Conservation (phyloP, 2,113 vertebrate species). For the Dipodomys ordii region DNA sequence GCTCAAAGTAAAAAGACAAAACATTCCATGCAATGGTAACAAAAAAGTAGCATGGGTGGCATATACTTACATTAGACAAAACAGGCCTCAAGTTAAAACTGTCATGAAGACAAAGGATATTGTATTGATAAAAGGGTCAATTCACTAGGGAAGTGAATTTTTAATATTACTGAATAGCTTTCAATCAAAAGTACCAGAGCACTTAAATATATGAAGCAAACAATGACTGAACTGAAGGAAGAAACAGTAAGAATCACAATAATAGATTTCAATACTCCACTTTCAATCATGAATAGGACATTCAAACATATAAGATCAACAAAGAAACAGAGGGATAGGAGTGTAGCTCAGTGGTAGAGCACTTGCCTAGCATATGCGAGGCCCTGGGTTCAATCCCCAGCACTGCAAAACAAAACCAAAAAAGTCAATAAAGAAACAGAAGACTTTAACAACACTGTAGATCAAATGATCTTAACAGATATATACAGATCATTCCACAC, state of each 20-base stretch:
- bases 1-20: constrained; percentile 13
- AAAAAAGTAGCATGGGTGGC: background rate
- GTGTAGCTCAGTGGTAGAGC: background rate
- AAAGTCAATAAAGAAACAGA: background rate
- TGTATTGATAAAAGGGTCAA: constrained; percentile 30
- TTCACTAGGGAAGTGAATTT: background rate
- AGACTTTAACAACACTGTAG: background rate
- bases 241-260: background rate
- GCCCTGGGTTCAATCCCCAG: background rate
- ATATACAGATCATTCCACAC: background rate
- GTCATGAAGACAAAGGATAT: background rate
- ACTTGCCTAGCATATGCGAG: background rate
- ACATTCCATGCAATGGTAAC: background rate
- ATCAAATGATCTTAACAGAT: background rate
- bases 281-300: background rate
- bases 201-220: constrained; percentile 8
- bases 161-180: no score
- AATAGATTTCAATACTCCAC: constrained; percentile 33
- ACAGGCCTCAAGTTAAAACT: constrained; percentile 25
- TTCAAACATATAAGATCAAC: background rate
- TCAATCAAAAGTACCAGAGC: background rate
- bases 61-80: constrained; percentile 3
- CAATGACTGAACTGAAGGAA: background rate
- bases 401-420: background rate
- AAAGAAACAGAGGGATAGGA: background rate